Evolutionary conservation across 2,888 invertebrate species (phyloP).

Genomic region (Melitaea athalia): DNA sequence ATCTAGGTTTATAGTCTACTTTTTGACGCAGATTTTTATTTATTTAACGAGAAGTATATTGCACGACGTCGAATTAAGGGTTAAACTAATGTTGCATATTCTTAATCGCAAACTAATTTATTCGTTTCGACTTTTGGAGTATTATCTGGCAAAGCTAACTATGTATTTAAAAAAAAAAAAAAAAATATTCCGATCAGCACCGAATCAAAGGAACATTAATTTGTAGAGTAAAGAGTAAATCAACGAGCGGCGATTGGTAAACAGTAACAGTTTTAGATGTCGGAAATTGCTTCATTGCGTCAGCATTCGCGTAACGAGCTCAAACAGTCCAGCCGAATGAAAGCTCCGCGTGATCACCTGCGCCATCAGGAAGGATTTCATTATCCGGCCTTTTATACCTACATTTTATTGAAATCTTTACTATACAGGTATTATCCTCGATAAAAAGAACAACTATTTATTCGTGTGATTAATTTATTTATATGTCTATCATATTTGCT

Average conservation of each 20-base stretch:
- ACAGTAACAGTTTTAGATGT: slow-evolving; percentile 43
- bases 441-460: neutral
- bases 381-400: slow-evolving; percentile 38
- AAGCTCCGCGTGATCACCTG: slow-evolving; percentile 41
- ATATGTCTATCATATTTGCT: too few relatives aligned
- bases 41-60: too few relatives aligned
- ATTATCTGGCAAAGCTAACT: neutral
- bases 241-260: slow-evolving; percentile 37
- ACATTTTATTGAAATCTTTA: slow-evolving; percentile 23
- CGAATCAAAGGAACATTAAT: slow-evolving; percentile 27
- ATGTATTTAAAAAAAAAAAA: neutral
- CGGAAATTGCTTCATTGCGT: slow-evolving; percentile 43
- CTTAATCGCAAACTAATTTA: neutral
- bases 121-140: neutral
- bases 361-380: slow-evolving; percentile 45
- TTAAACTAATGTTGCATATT: neutral
- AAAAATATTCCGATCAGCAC: neutral
- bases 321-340: slow-evolving; percentile 43
- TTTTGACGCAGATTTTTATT: too few relatives aligned
- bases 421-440: slow-evolving; percentile 5
- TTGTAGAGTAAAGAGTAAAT: slow-evolving; percentile 30
- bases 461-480: neutral
- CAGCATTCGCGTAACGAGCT: slow-evolving; percentile 41
- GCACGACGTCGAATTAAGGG: too few relatives aligned
- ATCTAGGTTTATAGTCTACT: too few relatives aligned